Evolutionary conservation across 2,113 vertebrate genomes (phyloP), one percentile per base, ranked within the genome.

Genomic region (Cynoglossus semilaevis): DNA sequence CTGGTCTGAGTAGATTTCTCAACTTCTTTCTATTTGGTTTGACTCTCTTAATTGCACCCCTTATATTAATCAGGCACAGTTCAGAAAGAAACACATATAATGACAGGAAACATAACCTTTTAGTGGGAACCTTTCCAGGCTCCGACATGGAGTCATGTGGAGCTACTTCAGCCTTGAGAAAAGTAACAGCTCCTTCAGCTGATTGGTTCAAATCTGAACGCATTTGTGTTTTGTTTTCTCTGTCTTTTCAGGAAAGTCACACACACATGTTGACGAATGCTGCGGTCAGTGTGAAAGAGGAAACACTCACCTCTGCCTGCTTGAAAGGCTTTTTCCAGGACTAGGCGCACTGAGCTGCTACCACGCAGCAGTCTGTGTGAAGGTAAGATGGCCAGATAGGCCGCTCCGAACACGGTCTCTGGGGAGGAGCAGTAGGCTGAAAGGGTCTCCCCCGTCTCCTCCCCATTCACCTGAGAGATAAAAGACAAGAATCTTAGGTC

Each of bases 331-430:
- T 82, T 84, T 74, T 76, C 85, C 14, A 98, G 80, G 52, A 76
- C 51, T 3, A 87, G 78, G 81, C 89, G 93, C 38, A 95, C 82
- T 2, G 74, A 70, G 85, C 92, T 93, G 46, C 82, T 89, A 3
- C 94, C 93, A 0, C 91, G 91, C 12, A 99, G 65, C 50, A 99
- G 89, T 1, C 94, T 84, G 72, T 99, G 96, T 63, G 84, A 89
- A 0, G 93, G 91, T 47, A 94, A 89, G 83, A 99, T 88, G 65
- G 83, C 90, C 48, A 99, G 67, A 48, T 94, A 94, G 15, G 96
- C 96, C 1, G 90, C 87, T 42, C 96, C 97, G 7, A 93, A 95
- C 66, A 98, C 81, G 6, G 85, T 91, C 86, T 99, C 97, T 1
- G 95, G 97, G 0, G 89, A 91, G 63, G 82, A 88, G n/a, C 93